These are phyloP conservation scores for Carcharodon carcharias DNA, from an alignment of 2,797 vertebrate genomes.

Conservation along the genomic window DNA sequence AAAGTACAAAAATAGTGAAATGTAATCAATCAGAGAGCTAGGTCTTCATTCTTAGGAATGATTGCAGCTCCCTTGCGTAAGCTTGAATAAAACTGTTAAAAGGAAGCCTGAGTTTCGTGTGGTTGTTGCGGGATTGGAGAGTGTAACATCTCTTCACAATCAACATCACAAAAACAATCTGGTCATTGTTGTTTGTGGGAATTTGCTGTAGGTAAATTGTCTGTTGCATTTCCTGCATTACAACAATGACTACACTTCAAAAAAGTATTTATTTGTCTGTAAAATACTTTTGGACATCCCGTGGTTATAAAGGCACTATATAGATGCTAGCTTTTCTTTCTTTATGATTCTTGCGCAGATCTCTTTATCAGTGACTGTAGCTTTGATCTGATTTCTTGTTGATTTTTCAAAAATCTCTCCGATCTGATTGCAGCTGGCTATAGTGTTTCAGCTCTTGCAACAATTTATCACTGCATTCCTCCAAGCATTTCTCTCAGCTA, in stretches of 20 bases:
- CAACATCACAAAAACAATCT: neutral
- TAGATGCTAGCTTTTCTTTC: neutral
- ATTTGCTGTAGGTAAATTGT: neutral
- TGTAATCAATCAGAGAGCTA: too few species aligned
- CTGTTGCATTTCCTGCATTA: neutral
- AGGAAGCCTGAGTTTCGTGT: too few species aligned
- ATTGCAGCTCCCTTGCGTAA: too few species aligned
- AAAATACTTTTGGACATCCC: neutral
- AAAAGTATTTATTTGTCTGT: neutral
- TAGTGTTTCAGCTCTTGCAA: neutral
- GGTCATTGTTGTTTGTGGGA: neutral
- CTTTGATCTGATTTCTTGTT: neutral
- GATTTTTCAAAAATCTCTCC: slow-evolving; percentile 15
- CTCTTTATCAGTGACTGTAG: neutral
- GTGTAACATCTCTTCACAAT: too few species aligned
- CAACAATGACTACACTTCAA: neutral
- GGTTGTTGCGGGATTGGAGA: too few species aligned
- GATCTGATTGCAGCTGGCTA: neutral
- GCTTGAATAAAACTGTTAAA: too few species aligned
- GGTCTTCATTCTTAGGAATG: too few species aligned
- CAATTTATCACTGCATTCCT: neutral
- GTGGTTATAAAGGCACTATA: neutral
- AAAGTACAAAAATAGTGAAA: too few species aligned
- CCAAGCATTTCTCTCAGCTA: neutral
- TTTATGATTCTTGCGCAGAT: neutral